These are phyloP conservation scores for Cossypha heuglini DNA, from an alignment of 2,797 vertebrate genomes.

Conservation along the genomic window DNA sequence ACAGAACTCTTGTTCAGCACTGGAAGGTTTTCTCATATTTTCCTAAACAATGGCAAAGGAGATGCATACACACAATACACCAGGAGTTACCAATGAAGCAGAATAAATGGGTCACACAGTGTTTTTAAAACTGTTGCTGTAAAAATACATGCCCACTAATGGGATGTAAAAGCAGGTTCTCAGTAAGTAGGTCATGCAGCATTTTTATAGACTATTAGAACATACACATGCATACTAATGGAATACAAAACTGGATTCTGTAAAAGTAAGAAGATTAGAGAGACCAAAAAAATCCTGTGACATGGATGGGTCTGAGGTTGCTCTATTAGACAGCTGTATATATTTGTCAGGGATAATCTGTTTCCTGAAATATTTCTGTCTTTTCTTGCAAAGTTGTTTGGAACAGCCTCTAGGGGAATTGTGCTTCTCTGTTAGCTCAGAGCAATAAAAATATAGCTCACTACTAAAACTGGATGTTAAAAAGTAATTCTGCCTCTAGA, in stretches of 20 bases:
- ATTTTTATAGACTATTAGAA: constrained; percentile 50
- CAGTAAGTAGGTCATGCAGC: constrained; percentile 57
- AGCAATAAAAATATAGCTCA: constrained; percentile 14
- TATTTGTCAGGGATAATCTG: constrained; percentile 47
- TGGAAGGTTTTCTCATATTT: background rate
- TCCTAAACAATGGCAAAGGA: background rate
- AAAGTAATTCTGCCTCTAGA: constrained; percentile 11
- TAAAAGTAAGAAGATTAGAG: constrained; percentile 62
- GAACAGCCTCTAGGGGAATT: background rate
- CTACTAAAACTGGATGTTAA: constrained; percentile 10
- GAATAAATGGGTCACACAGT: constrained; percentile 57
- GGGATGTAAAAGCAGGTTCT: constrained; percentile 54
- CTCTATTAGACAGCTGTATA: constrained; percentile 43
- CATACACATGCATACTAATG: constrained; percentile 60
- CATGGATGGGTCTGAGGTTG: constrained; percentile 11
- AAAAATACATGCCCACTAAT: constrained; percentile 36
- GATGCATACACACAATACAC: background rate
- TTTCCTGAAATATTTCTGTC: constrained; percentile 46
- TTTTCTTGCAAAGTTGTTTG: constrained; percentile 4
- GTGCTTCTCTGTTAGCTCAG: background rate
- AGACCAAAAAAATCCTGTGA: constrained; percentile 34
- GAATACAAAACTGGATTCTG: constrained; percentile 40
- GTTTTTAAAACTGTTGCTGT: constrained; percentile 32
- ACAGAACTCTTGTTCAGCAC: background rate
- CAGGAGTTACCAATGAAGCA: background rate